phyloP scores from a whole-genome alignment of 2,113 vertebrate genomes.

The Glareola pratincola region DNA sequence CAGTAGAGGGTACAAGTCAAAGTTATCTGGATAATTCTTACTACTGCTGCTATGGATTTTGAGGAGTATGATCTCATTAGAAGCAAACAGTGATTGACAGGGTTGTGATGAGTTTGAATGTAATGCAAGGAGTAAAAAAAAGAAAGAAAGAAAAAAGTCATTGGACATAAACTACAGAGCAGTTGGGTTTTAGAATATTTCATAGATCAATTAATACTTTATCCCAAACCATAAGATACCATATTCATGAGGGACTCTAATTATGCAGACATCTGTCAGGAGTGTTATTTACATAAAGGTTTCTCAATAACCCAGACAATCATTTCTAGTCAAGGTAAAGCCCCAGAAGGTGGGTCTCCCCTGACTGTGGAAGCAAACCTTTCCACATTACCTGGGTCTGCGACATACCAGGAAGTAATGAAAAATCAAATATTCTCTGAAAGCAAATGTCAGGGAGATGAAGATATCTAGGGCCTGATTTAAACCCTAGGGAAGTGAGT shows the following conservation, averaged over 20 bases:
- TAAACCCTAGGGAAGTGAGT: not conserved
- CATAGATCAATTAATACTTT: not conserved
- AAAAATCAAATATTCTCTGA: not conserved
- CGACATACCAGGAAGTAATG: not conserved
- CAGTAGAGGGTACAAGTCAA: slow-evolving; percentile 5
- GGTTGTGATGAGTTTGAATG: not conserved
- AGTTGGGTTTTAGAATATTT: not conserved
- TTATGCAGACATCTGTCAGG: not conserved
- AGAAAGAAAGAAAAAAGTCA: not conserved
- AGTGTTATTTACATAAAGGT: not conserved
- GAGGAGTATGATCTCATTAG: not conserved
- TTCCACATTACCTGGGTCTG: not conserved
- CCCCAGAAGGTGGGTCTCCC: not conserved
- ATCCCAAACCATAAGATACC: not conserved
- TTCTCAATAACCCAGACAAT: not conserved
- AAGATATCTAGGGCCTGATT: not conserved
- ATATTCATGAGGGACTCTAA: not conserved
- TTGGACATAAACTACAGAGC: not conserved
- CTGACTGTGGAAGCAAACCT: not conserved
- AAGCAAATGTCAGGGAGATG: not conserved
- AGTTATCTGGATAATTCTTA: not conserved
- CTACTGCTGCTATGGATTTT: not conserved
- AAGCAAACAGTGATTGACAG: not conserved
- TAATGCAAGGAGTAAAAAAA: not conserved
- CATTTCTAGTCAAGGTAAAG: not conserved